Conservation (phyloP, 2,113 vertebrate species). For the Raja brachyura region DNA sequence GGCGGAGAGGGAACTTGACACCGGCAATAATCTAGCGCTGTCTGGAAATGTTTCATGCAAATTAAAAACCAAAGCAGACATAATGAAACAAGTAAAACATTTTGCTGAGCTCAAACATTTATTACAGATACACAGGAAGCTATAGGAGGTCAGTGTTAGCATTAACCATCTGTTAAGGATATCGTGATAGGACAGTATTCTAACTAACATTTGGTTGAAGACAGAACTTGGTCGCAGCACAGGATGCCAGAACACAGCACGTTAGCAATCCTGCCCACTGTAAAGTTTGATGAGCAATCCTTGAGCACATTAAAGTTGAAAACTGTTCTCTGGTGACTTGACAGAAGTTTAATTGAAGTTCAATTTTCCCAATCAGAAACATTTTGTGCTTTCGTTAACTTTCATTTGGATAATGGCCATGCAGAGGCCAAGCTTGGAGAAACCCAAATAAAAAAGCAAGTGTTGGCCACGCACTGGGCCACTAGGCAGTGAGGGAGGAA, state of each 20-base stretch:
- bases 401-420: background rate
- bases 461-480: background rate
- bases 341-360: too few species aligned
- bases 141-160: background rate
- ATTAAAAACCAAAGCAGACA: background rate
- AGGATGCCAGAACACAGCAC: background rate
- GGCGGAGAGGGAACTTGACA: background rate
- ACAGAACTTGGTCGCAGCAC: background rate
- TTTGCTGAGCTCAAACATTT: conserved; percentile 26
- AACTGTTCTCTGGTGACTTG: background rate
- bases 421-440: background rate
- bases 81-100: conserved; percentile 26
- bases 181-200: background rate
- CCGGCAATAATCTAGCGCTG: background rate
- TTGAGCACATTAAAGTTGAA: background rate
- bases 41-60: conserved; percentile 16
- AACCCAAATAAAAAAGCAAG: background rate
- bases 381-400: background rate
- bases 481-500: background rate
- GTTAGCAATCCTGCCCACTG: too few species aligned
- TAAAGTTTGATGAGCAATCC: background rate
- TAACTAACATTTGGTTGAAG: background rate
- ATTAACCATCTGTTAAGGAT: background rate
- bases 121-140: background rate
- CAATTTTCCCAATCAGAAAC: background rate